These are phyloP conservation scores for Callorhinus ursinus DNA, from an alignment of 2,113 vertebrate species.

Conservation along the genomic window DNA sequence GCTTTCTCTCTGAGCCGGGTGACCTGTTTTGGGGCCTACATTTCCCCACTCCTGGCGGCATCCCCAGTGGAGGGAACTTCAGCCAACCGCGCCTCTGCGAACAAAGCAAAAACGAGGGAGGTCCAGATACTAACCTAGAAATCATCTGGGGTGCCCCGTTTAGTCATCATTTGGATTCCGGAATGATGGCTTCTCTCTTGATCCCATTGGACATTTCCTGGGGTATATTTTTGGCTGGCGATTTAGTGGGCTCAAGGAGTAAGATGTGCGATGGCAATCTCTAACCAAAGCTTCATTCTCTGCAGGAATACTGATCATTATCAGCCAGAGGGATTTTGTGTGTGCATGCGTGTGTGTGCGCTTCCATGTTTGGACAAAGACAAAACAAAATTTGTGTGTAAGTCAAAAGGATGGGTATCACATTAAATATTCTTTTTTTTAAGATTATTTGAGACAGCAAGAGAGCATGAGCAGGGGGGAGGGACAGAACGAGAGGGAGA, in stretches of 20 bases:
- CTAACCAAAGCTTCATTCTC: neutral
- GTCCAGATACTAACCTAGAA: neutral
- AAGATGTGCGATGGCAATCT: constrained; percentile 28
- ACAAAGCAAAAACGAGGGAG: neutral
- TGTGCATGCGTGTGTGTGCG: neutral
- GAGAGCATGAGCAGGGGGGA: neutral
- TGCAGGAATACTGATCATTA: too few relatives aligned
- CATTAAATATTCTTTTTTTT: neutral
- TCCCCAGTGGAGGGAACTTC: neutral
- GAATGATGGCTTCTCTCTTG: neutral
- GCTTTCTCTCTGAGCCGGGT: neutral
- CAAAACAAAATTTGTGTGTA: neutral
- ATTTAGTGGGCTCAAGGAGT: neutral
- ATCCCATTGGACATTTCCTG: neutral
- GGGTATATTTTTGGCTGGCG: neutral
- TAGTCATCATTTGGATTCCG: neutral
- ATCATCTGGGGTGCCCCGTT: neutral
- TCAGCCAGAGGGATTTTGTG: fast-evolving
- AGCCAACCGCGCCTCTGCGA: neutral
- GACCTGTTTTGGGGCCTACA: neutral
- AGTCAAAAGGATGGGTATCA: too few relatives aligned
- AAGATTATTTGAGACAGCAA: neutral
- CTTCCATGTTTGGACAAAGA: neutral
- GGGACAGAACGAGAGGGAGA: neutral
- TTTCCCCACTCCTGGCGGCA: neutral